phyloP scores from a whole-genome alignment of 2,888 invertebrate genomes.

The Pristionchus entomophagus region DNA sequence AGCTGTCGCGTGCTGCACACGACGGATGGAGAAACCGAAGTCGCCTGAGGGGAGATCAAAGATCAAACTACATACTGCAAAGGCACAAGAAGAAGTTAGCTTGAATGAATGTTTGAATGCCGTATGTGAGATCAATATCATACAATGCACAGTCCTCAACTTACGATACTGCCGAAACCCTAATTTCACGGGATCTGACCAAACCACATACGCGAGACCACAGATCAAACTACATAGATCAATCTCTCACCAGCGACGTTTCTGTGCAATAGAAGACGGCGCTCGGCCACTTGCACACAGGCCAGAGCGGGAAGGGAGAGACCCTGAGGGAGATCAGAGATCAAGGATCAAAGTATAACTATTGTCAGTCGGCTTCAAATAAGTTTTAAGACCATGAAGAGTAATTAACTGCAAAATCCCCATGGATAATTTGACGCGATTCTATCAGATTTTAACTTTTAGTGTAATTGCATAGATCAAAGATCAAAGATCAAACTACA shows the following conservation, averaged over 20 bases:
- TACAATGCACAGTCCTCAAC: too few relatives aligned
- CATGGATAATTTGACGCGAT: too few relatives aligned
- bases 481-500: neutral
- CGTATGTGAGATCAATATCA: too few relatives aligned
- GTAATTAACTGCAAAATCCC: too few relatives aligned
- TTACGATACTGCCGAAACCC: too few relatives aligned
- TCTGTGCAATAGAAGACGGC: constrained; percentile 57
- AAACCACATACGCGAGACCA: neutral
- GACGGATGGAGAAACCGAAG: constrained; percentile 67
- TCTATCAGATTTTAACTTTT: too few relatives aligned
- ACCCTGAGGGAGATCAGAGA: constrained; percentile 52
- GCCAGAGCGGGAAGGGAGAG: constrained; percentile 64
- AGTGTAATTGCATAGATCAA: neutral
- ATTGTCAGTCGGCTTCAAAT: neutral
- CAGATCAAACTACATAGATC: neutral
- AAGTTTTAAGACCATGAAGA: too few relatives aligned
- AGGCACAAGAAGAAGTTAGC: too few relatives aligned
- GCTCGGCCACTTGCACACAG: constrained; percentile 62
- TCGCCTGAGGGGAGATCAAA: constrained; percentile 56
- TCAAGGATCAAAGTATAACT: neutral
- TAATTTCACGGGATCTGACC: too few relatives aligned
- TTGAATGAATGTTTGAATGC: too few relatives aligned
- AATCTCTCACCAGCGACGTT: constrained; percentile 55
- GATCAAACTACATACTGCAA: neutral
- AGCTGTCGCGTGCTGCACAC: constrained; percentile 59